Evolutionary conservation across 2,113 vertebrate genomes (phyloP).

Genomic region (Speoplatyrhinus poulsoni): DNA sequence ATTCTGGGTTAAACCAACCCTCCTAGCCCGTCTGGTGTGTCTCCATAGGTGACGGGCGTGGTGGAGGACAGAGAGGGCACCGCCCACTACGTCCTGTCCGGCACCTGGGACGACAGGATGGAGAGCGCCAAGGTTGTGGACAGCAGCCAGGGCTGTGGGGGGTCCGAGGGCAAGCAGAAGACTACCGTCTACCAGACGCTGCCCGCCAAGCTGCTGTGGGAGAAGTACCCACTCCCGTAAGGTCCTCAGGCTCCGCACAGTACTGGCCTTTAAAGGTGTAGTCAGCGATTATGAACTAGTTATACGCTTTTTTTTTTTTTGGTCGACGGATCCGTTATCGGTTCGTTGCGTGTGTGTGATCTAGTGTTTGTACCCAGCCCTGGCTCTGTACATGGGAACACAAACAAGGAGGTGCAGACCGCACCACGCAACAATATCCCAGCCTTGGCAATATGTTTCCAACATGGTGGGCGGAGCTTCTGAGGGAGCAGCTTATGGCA

Average conservation of each 20-base stretch:
- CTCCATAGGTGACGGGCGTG: slow-evolving; percentile 86
- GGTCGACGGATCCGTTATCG: too few species aligned
- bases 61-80: slow-evolving; percentile 82
- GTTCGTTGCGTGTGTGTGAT: too few species aligned
- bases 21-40: slow-evolving; percentile 14
- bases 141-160: slow-evolving; percentile 83
- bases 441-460: too few species aligned
- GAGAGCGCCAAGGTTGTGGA: slow-evolving; percentile 90
- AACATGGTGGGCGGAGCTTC: too few species aligned
- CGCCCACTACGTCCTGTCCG: slow-evolving; percentile 89
- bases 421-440: too few species aligned
- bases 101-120: slow-evolving; percentile 96
- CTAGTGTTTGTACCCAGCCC: too few species aligned
- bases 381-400: too few species aligned
- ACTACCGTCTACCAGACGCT: slow-evolving; percentile 93
- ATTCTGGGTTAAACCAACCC: neutral
- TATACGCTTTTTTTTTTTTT: too few species aligned
- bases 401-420: too few species aligned
- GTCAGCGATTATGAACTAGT: too few species aligned
- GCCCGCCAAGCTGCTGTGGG: slow-evolving; percentile 90
- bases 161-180: slow-evolving; percentile 88
- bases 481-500: too few species aligned
- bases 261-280: neutral
- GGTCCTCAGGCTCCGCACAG: slow-evolving; percentile 17
- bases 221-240: slow-evolving; percentile 93